Evolutionary conservation across 2,113 vertebrate species (phyloP).

Genomic region (Trematomus loennbergii): DNA sequence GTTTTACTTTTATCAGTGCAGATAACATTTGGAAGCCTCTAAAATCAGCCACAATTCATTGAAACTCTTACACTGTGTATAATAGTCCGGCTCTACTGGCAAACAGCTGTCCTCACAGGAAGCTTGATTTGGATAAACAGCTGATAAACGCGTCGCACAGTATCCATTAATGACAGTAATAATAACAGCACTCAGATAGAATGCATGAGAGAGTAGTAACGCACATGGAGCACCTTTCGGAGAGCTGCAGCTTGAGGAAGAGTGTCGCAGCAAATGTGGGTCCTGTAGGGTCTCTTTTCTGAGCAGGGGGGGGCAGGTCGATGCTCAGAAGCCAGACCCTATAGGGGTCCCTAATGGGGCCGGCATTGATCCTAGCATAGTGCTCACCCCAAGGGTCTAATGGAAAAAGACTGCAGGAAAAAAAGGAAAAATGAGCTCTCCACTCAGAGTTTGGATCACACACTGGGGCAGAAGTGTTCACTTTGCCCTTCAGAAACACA

Average conservation of each 20-base stretch:
- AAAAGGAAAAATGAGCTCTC: constrained; percentile 28
- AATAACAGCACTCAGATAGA: constrained; percentile 36
- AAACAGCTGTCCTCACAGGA: constrained; percentile 67
- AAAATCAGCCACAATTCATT: constrained; percentile 60
- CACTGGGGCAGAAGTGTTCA: constrained; percentile 27
- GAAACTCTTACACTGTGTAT: constrained; percentile 32
- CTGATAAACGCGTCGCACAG: constrained; percentile 42
- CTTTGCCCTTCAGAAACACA: constrained; percentile 48
- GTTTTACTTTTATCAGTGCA: too few species aligned
- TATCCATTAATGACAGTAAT: constrained; percentile 46
- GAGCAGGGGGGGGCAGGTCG: constrained; percentile 50
- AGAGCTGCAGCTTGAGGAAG: constrained; percentile 31
- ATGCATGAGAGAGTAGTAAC: constrained; percentile 30
- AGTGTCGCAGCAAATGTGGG: neutral
- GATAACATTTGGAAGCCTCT: constrained; percentile 32
- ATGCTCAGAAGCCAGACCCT: constrained; percentile 66
- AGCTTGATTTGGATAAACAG: constrained; percentile 64
- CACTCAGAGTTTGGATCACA: constrained; percentile 41
- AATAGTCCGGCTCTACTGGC: constrained; percentile 29
- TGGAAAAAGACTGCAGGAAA: constrained; percentile 58
- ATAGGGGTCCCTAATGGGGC: constrained; percentile 75
- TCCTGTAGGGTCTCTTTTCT: constrained; percentile 45
- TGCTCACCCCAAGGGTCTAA: constrained; percentile 71
- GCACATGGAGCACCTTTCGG: constrained; percentile 32
- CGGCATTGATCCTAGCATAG: constrained; percentile 73